Conservation (phyloP, 2,797 vertebrate genomes). For the Hippopotamyrus pictus region DNA sequence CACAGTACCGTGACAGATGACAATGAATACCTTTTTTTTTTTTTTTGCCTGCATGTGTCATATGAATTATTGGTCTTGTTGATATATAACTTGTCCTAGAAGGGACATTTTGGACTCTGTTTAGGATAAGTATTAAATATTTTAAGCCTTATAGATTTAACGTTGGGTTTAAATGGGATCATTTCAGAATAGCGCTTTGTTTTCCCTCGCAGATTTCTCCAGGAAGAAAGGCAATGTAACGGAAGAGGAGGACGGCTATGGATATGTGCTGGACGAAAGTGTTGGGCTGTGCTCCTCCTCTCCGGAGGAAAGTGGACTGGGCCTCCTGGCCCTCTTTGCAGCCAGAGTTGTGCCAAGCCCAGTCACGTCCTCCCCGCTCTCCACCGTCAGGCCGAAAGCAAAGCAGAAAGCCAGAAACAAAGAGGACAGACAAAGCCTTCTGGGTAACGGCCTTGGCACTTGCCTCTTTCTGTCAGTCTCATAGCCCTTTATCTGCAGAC, state of each 20-base stretch:
- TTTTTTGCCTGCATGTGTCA: neutral
- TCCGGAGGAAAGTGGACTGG: slow-evolving; percentile 86
- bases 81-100: neutral
- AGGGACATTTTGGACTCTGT: neutral
- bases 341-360: slow-evolving; percentile 83
- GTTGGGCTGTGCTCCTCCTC: slow-evolving; percentile 59
- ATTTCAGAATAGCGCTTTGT: neutral
- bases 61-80: neutral
- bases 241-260: slow-evolving; percentile 57
- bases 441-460: slow-evolving; percentile 63
- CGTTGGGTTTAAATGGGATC: neutral
- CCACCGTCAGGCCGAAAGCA: slow-evolving; percentile 74
- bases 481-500: neutral
- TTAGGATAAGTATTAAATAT: neutral
- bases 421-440: slow-evolving; percentile 76
- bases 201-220: slow-evolving; percentile 51
- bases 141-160: neutral
- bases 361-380: slow-evolving; percentile 65
- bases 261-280: slow-evolving; percentile 55
- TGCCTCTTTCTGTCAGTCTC: neutral
- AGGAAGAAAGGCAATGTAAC: slow-evolving; percentile 48
- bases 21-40: neutral
- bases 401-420: slow-evolving; percentile 81
- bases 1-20: neutral
- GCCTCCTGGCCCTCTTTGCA: slow-evolving; percentile 84